Percentiles rank a stretch among this genome's conserved stretches.
Evolutionary conservation across 2,797 vertebrate species (phyloP).

Genomic region (Rhodeus uyekii): DNA sequence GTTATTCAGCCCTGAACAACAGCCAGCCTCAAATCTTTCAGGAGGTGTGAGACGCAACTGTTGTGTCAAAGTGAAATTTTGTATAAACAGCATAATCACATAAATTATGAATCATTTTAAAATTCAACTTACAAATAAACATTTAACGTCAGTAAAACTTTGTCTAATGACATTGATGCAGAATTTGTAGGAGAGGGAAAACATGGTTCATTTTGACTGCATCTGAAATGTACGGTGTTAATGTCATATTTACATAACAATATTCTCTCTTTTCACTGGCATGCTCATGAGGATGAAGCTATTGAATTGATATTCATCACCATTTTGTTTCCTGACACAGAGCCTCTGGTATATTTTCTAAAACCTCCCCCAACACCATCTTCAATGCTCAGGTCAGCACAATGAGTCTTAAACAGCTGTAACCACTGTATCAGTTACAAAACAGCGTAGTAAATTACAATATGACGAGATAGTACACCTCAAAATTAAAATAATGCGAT

Average conservation of each 20-base stretch:
- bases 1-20: conserved; percentile 21
- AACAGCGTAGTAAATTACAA: neutral
- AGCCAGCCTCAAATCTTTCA: conserved; percentile 18
- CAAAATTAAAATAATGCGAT: neutral
- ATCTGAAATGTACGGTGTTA: neutral
- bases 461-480: neutral
- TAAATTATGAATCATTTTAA: neutral
- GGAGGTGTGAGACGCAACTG: neutral
- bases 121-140: neutral
- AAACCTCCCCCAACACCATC: neutral
- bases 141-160: neutral
- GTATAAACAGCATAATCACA: neutral
- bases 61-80: neutral
- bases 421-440: neutral
- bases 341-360: conserved; percentile 14
- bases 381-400: neutral
- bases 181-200: neutral
- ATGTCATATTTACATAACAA: neutral
- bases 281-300: neutral
- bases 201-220: neutral
- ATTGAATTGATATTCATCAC: conserved; percentile 44
- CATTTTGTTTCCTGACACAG: conserved; percentile 20
- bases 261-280: conserved; percentile 27
- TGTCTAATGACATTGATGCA: neutral
- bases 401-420: neutral